phyloP scores from a whole-genome alignment of 1,140 invertebrate species.

The Amyelois transitella region DNA sequence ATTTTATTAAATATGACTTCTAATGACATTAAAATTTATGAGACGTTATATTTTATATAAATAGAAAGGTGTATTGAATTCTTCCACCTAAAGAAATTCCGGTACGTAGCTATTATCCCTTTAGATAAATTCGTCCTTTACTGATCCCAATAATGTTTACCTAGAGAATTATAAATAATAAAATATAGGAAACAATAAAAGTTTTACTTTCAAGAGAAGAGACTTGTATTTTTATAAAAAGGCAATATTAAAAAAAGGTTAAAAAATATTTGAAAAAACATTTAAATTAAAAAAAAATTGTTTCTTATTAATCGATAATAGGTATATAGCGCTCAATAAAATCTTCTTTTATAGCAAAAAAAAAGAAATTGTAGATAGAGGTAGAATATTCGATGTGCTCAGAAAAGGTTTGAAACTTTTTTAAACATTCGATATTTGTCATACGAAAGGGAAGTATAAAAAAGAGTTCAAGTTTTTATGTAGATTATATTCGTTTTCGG shows the following conservation, averaged over 20 bases:
- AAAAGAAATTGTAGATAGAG: not conserved
- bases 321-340: not conserved
- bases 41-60: too few relatives aligned
- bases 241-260: too few relatives aligned
- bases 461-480: not conserved
- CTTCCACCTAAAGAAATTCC: not conserved
- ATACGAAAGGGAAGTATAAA: not conserved
- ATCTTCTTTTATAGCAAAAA: too few relatives aligned
- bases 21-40: too few relatives aligned
- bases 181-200: not conserved
- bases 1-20: too few relatives aligned
- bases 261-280: not conserved
- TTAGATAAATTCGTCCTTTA: not conserved
- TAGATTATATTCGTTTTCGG: not conserved
- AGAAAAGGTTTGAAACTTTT: not conserved
- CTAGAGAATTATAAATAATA: not conserved
- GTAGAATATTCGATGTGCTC: conserved; percentile 7
- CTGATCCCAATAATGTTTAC: not conserved
- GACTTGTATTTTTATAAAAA: too few relatives aligned
- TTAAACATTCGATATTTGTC: not conserved
- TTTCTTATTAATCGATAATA: not conserved
- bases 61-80: not conserved
- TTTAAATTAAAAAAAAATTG: not conserved
- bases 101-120: not conserved
- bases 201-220: too few relatives aligned